Conservation (phyloP, 2,113 vertebrate species). For the Sylvilagus bachmani region DNA sequence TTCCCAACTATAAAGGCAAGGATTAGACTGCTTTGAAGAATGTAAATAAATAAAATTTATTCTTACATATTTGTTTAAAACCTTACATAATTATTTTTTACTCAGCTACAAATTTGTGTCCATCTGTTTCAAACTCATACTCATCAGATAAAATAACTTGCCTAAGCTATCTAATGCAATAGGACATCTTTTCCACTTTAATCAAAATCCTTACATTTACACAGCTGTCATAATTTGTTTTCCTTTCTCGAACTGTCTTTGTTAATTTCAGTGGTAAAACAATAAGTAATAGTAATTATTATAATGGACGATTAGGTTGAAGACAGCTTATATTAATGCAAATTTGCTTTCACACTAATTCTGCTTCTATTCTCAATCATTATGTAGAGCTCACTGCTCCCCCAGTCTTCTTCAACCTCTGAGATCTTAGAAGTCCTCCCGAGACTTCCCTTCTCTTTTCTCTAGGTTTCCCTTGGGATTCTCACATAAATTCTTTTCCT, state of each 20-base stretch:
- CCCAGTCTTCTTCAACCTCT: not conserved
- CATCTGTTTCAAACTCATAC: not conserved
- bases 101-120: not conserved
- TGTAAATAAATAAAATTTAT: conserved; percentile 39
- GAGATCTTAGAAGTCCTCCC: not conserved
- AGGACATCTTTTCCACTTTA: conserved; percentile 28
- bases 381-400: not conserved
- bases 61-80: conserved; percentile 33
- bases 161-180: conserved; percentile 19
- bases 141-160: conserved; percentile 18
- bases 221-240: conserved; percentile 32
- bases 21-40: not conserved
- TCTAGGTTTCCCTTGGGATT: conserved; percentile 6
- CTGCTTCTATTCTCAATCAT: not conserved
- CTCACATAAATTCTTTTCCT: conserved; percentile 46
- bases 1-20: not conserved
- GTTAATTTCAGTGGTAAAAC: conserved; percentile 46
- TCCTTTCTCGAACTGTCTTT: conserved; percentile 31
- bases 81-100: not conserved
- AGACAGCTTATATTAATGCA: not conserved
- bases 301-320: conserved; percentile 47
- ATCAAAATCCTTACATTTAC: conserved; percentile 39
- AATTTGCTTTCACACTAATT: conserved; percentile 2
- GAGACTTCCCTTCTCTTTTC: conserved; percentile 1
- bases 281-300: conserved; percentile 40